Conservation (phyloP, 2,888 invertebrate species). For the Lumbricus terrestris region DNA sequence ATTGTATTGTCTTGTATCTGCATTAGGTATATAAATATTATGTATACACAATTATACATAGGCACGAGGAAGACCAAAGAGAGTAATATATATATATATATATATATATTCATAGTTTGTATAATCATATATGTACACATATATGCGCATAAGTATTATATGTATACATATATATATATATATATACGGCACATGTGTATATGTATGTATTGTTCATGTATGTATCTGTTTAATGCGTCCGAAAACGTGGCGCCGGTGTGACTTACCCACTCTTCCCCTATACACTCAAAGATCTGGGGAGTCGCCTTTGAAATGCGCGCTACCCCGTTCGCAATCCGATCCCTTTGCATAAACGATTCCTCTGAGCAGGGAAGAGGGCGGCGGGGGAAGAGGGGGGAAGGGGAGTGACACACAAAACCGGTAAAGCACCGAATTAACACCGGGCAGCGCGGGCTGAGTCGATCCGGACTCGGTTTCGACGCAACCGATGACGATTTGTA, state of each 20-base stretch:
- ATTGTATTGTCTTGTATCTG: too few species aligned
- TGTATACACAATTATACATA: too few species aligned
- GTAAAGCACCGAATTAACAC: neutral
- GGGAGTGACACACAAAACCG: neutral
- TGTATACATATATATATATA: too few species aligned
- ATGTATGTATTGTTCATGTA: too few species aligned
- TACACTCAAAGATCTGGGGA: neutral
- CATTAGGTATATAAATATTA: too few species aligned
- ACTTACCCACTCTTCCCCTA: neutral
- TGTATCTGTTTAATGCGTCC: neutral
- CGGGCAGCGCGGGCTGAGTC: neutral
- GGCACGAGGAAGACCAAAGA: too few species aligned
- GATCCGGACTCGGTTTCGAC: neutral
- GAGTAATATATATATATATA: too few species aligned
- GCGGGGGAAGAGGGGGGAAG: neutral
- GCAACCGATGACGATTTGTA: neutral
- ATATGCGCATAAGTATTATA: neutral
- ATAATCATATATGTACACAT: too few species aligned
- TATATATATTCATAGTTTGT: too few species aligned
- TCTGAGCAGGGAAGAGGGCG: neutral
- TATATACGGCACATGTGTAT: too few species aligned
- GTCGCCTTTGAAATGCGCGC: neutral
- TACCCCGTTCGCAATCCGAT: neutral
- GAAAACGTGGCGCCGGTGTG: constrained; percentile 3
- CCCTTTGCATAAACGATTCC: neutral